phyloP scores from a whole-genome alignment of 1,140 invertebrate genomes.

The Sitophilus oryzae region DNA sequence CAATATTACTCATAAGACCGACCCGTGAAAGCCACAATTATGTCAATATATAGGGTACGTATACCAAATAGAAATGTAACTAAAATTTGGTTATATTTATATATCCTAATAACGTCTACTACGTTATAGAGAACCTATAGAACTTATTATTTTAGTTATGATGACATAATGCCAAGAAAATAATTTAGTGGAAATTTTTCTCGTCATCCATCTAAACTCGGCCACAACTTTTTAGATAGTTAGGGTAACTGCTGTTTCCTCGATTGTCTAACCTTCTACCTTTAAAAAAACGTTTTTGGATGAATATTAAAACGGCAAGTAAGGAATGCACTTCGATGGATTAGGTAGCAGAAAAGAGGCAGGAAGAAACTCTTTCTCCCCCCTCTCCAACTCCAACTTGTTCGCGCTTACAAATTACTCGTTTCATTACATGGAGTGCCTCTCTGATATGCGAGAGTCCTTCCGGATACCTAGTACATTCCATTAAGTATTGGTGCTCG shows the following conservation, averaged over 20 bases:
- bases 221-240: conserved; percentile 30
- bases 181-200: neutral
- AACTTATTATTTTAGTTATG: no score
- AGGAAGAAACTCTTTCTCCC: no score
- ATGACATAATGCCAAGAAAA: neutral
- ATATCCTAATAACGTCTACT: no score
- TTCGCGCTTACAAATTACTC: conserved; percentile 43
- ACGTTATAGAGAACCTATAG: no score
- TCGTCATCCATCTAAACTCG: conserved; percentile 1
- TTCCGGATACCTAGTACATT: conserved; percentile 36
- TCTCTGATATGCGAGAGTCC: conserved; percentile 40
- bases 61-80: no score
- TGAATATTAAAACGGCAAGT: conserved; percentile 44
- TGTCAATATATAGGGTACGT: no score
- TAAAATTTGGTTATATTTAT: no score
- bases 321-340: conserved; percentile 44
- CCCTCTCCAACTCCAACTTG: no score
- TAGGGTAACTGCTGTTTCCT: conserved; percentile 40
- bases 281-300: conserved; percentile 36
- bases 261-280: conserved; percentile 39
- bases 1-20: no score
- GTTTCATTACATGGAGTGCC: conserved; percentile 45
- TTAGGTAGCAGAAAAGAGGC: conserved; percentile 37
- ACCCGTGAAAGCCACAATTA: no score
- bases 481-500: conserved; percentile 36